These are phyloP conservation scores for Shinisaurus crocodilurus DNA, from an alignment of 2,113 vertebrate genomes.

Conservation along the genomic window DNA sequence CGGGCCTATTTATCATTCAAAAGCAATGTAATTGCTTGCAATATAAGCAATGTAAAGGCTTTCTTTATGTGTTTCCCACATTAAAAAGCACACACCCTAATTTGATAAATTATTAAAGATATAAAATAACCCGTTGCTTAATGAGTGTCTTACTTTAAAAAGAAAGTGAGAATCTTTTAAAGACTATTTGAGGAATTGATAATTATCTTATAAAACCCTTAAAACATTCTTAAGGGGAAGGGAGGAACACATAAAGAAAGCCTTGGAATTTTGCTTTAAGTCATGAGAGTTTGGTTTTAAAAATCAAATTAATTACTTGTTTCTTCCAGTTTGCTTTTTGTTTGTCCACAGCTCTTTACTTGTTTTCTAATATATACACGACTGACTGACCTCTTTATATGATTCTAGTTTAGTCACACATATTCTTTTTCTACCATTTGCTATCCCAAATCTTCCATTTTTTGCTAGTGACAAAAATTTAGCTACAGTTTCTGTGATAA, in stretches of 20 bases:
- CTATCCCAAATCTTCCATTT: too few species aligned
- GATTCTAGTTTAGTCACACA: too few species aligned
- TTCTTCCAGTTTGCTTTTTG: neutral
- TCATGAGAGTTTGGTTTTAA: neutral
- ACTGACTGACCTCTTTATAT: too few species aligned
- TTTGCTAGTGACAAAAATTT: too few species aligned
- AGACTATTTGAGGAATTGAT: neutral
- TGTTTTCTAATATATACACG: too few species aligned
- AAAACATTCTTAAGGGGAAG: neutral
- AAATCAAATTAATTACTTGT: neutral
- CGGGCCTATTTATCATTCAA: neutral
- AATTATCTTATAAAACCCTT: neutral
- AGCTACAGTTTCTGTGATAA: too few species aligned
- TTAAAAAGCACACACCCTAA: neutral
- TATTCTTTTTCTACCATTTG: too few species aligned
- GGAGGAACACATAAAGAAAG: neutral
- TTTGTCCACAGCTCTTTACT: too few species aligned
- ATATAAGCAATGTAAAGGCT: neutral
- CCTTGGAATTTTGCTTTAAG: neutral
- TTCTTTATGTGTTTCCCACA: too few species aligned
- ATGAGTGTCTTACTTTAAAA: neutral
- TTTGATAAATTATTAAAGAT: neutral
- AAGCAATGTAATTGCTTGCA: neutral
- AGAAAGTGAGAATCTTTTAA: neutral
- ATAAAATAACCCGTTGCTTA: neutral